Evolutionary conservation across 2,888 invertebrate species (phyloP), one percentile per base, ranked within the genome.

Genomic region (Caenorhabditis parvicauda): DNA sequence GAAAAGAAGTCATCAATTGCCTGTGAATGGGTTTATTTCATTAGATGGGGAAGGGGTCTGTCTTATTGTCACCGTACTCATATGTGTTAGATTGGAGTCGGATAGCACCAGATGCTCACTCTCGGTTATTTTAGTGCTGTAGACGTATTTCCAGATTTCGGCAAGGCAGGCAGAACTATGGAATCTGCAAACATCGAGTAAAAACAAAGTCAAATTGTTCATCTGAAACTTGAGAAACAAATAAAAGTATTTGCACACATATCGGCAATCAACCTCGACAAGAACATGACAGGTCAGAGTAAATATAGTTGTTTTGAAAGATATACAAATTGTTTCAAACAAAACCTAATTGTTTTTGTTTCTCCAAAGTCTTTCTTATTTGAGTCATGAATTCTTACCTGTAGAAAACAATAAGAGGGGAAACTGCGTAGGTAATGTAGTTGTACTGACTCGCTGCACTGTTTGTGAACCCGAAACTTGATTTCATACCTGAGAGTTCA

Each of bases 361-460:
- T 6, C 17, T 39, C n/a, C 14, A 42, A 42, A 42, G 21, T 14
- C 39, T 7, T 39, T 39, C 17, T 6, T 32, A 12, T 32, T 9
- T 32, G n/a, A 32, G n/a, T 32, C n/a, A 9, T 14, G 41, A 41
- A 24, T 22, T 17, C 9, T 37, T 47, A 75, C 63, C 75, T 62
- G 62, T 73, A 79, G 60, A 79, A 79, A 0, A 79, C 77, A 17
- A 79, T 60, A 12, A 79, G 62, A 6, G 79, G 79, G 0, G 70
- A 67, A 12, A 79, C 75, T 0, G 76, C 76, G 56, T 72, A 76
- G 49, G 75, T 74, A 29, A 77, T 67, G n/a, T 65, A 63, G 27
- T 66, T 64, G 55, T 78, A 78, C 29, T 69, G 58, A 6, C 57
- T 41, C 4, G 59, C 57, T 9, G 61, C 66, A 27, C 59, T 55